Evolutionary conservation across 2,888 invertebrate genomes (phyloP).

Genomic region (Hirudinaria manillensis): DNA sequence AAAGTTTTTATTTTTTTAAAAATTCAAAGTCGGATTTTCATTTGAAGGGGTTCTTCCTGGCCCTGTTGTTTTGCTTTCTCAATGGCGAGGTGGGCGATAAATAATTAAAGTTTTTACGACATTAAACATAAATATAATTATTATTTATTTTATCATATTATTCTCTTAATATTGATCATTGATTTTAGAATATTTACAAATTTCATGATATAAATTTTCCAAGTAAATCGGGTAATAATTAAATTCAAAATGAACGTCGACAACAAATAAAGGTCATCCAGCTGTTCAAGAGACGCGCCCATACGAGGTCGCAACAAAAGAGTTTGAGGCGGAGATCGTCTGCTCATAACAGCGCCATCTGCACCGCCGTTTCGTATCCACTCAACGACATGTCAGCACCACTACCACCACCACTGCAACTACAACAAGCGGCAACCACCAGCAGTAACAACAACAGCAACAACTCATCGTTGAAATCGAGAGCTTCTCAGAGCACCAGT

Average conservation of each 20-base stretch:
- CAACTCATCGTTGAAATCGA: not conserved
- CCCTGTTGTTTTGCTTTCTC: constrained; percentile 72
- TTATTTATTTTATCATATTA: too few relatives aligned
- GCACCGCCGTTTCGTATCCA: constrained; percentile 12
- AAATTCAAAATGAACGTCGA: not conserved
- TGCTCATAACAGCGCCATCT: constrained; percentile 5
- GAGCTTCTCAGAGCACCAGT: not conserved
- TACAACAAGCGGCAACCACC: too few relatives aligned
- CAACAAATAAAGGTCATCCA: constrained; percentile 17
- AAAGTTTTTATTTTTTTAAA: too few relatives aligned
- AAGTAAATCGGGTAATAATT: not conserved
- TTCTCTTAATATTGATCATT: not conserved
- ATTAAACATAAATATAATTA: not conserved
- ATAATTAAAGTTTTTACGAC: not conserved
- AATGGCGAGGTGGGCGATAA: constrained; percentile 73
- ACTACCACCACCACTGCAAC: not conserved
- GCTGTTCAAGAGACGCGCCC: not conserved
- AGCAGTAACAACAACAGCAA: constrained; percentile 16
- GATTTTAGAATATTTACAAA: not conserved
- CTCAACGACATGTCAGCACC: not conserved
- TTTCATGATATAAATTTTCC: not conserved
- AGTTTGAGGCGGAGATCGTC: constrained; percentile 14
- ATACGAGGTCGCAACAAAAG: constrained; percentile 3
- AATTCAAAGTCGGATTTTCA: too few relatives aligned
- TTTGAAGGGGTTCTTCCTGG: constrained; percentile 77